Percentiles rank a stretch among this genome's conserved stretches.
Conservation (phyloP, 2,888 invertebrate genomes). For the Tipula lateralis region DNA sequence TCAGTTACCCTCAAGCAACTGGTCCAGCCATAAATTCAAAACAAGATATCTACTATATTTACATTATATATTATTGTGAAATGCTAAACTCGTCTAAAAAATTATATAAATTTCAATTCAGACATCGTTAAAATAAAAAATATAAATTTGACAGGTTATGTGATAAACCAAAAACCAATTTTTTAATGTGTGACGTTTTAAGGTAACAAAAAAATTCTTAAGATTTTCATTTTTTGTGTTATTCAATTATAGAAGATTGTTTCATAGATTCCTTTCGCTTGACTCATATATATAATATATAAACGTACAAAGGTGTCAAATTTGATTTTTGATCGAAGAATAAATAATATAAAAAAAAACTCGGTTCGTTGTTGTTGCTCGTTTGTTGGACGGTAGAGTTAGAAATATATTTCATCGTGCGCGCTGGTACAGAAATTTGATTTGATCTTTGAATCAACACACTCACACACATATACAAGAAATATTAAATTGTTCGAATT, state of each 20-base stretch:
- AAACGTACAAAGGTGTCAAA: neutral
- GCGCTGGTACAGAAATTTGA: neutral
- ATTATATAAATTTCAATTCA: neutral
- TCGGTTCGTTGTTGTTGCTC: neutral
- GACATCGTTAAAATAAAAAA: neutral
- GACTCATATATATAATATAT: neutral
- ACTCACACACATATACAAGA: neutral
- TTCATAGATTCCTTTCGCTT: neutral
- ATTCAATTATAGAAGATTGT: conserved; percentile 19
- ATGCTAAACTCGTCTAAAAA: neutral
- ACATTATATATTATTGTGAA: too few relatives aligned
- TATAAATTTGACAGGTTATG: neutral
- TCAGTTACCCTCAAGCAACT: too few relatives aligned
- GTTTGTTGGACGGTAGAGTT: neutral
- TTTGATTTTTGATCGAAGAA: conserved; percentile 21
- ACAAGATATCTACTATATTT: too few relatives aligned
- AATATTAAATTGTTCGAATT: neutral
- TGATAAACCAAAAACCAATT: neutral
- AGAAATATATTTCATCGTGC: neutral
- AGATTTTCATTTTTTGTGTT: neutral
- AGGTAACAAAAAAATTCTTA: conserved; percentile 6
- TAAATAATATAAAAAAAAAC: neutral
- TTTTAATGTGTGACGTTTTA: neutral
- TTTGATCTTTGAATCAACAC: neutral
- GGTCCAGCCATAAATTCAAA: too few relatives aligned